phyloP scores from a whole-genome alignment of 2,797 vertebrate species.

The Nannoperca obscura region DNA sequence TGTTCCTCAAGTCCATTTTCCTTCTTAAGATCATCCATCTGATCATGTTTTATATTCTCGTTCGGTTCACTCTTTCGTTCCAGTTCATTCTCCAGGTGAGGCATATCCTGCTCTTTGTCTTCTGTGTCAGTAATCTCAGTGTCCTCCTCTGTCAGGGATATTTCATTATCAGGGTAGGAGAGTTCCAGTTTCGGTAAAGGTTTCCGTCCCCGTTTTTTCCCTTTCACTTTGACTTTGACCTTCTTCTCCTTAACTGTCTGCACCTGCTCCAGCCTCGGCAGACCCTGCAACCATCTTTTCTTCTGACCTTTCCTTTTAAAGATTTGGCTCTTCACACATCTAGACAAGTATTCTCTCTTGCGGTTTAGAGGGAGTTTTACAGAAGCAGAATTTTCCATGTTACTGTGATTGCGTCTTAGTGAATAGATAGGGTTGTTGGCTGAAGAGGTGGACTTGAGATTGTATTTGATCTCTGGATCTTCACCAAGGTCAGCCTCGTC shows the following conservation, averaged over 20 bases:
- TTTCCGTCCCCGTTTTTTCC: slow-evolving; percentile 70
- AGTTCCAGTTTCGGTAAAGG: slow-evolving; percentile 76
- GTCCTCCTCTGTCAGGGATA: slow-evolving; percentile 56
- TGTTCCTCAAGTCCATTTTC: slow-evolving; percentile 37
- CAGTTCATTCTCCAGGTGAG: slow-evolving; percentile 40
- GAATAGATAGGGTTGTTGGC: slow-evolving; percentile 69
- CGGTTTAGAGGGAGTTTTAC: slow-evolving; percentile 72
- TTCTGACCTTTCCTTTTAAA: slow-evolving; percentile 85
- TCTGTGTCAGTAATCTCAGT: slow-evolving; percentile 27
- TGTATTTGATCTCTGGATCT: slow-evolving; percentile 78
- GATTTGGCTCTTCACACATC: slow-evolving; percentile 83
- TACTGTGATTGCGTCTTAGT: slow-evolving; percentile 68
- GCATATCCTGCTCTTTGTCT: slow-evolving; percentile 26
- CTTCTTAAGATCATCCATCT: slow-evolving; percentile 17
- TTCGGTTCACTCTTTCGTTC: slow-evolving; percentile 10
- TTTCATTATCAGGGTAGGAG: slow-evolving; percentile 86
- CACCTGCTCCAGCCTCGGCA: slow-evolving; percentile 65
- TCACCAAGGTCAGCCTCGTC: slow-evolving; percentile 74
- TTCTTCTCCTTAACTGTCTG: slow-evolving; percentile 56
- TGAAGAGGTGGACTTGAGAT: slow-evolving; percentile 55
- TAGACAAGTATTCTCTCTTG: slow-evolving; percentile 82
- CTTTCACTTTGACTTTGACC: slow-evolving; percentile 45
- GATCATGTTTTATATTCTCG: slow-evolving; percentile 14
- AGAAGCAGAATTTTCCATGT: slow-evolving; percentile 58
- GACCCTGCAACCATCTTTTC: slow-evolving; percentile 82